Base-by-base conservation (phyloP, 2,113 vertebrate genomes). In the Scalopus aquaticus region DNA sequence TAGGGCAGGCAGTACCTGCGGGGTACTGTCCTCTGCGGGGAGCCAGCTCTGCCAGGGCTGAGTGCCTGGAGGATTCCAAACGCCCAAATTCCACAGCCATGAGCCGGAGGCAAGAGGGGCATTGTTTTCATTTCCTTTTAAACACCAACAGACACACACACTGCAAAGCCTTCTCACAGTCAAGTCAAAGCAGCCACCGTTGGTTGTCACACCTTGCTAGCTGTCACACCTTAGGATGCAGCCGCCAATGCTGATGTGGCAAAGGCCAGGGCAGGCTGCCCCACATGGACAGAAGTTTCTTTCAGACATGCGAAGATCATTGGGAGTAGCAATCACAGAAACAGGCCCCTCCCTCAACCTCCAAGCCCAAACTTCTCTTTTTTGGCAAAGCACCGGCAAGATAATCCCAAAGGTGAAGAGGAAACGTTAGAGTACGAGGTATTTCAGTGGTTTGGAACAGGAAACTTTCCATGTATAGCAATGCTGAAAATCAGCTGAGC, bases 221-320 rank as follows among this genome's bases (percentile, higher is more conserved):
- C 9, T 62, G 17, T 16, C 64, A n/a, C 49, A 0, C 1, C 6
- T 42, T 2, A n/a, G 30, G 65, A 70, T 0, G 17, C 12, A 32
- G 80, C 5, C 19, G 44, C 62, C 67, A 35, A 0, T 0, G 3
- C 77, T 39, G 46, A 54, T 0, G 0, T 16, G 32, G 42, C 42
- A 15, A 3, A 77, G 77, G 32, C n/a, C 16, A n/a, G 37, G 13
- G n/a, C 20, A 16, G 39, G 28, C 62, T 24, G 26, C 22, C 4
- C 46, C 1, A 0, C 2, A 6, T 0, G 0, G 0, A 37, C 35
- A 19, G 9, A 74, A n/a, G 44, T 9, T 72, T 76, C 85, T 20
- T 60, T 72, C 0, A 72, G n/a, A 58, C 32, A 28, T 12, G 9
- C 0, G 5, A 81, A 73, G 80, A 62, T 6, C 46, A 77, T 13